Evolutionary conservation across 1,140 invertebrate genomes (phyloP), one percentile per base, ranked within the genome.

Genomic region (Megathymus violae): DNA sequence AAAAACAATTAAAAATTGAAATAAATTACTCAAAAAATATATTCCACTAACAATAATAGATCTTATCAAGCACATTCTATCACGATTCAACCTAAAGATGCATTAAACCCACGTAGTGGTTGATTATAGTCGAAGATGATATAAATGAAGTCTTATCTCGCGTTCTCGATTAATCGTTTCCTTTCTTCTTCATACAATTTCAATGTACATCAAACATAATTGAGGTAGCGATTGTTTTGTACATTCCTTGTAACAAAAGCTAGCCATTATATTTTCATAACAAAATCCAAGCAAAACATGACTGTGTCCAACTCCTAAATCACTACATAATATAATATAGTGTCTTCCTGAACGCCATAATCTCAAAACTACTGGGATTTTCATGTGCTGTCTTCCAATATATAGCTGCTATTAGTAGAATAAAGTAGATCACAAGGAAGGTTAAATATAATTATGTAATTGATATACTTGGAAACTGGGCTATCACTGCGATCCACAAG

Each of bases 241-340:
- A 63, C 64, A 68, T 77, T 78, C 70, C 67, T 66, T 64, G 16
- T 67, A 79, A 76, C 72, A 69, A 73, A 71, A 48, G 56, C 59
- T 22, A 44, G 17, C 40, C 11, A 41, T n/a, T 54, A 56, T 43
- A 22, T 11, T 56, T 31, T 43, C 19, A 51, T 17, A 36, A 51
- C 14, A 50, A 50, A 34, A n/a, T 17, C n/a, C n/a, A n/a, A n/a
- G n/a, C n/a, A n/a, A n/a, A n/a, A n/a, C n/a, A n/a, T n/a, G n/a
- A n/a, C n/a, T n/a, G n/a, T n/a, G n/a, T n/a, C n/a, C n/a, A n/a
- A n/a, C n/a, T n/a, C n/a, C n/a, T n/a, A n/a, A n/a, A n/a, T n/a
- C n/a, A n/a, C n/a, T n/a, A n/a, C n/a, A n/a, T n/a, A n/a, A n/a
- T n/a, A n/a, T n/a, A n/a, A n/a, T n/a, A n/a, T n/a, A n/a, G n/a